Evolutionary conservation across 2,797 vertebrate species (phyloP).

Genomic region (Sparidentex hasta): DNA sequence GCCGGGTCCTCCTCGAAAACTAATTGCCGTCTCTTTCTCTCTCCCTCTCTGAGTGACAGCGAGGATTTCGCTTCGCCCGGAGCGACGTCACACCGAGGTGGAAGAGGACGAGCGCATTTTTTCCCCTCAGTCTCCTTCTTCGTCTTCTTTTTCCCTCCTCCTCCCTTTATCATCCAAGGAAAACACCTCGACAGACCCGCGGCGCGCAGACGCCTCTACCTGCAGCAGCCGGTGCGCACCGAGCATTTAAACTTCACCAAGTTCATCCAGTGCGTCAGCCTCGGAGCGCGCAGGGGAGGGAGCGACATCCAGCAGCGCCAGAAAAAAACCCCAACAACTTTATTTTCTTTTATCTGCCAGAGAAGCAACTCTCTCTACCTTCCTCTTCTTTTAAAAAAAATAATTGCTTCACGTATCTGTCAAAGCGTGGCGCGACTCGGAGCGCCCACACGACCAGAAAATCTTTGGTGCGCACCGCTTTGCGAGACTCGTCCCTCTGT

Average conservation of each 20-base stretch:
- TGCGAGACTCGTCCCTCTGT: slow-evolving; percentile 15
- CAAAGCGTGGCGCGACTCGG: slow-evolving; percentile 39
- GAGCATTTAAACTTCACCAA: background rate
- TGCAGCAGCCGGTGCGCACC: slow-evolving; percentile 75
- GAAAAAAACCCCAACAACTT: too few species aligned
- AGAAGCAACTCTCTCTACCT: background rate
- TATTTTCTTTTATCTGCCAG: background rate
- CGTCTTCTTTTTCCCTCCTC: slow-evolving; percentile 50
- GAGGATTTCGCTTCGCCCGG: slow-evolving; percentile 80
- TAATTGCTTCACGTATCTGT: slow-evolving; percentile 17
- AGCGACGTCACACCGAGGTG: slow-evolving; percentile 85
- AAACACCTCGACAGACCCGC: slow-evolving; percentile 63
- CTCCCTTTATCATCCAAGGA: slow-evolving; percentile 72
- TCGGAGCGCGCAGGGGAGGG: slow-evolving; percentile 34
- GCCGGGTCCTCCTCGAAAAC: slow-evolving; percentile 50
- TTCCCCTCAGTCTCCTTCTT: slow-evolving; percentile 24
- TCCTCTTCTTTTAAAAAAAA: background rate
- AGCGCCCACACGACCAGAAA: slow-evolving; percentile 47
- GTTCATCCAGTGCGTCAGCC: slow-evolving; percentile 50
- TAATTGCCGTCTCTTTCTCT: slow-evolving; percentile 74
- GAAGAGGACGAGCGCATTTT: slow-evolving; percentile 78
- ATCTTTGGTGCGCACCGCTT: slow-evolving; percentile 47
- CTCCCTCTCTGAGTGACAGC: slow-evolving; percentile 75
- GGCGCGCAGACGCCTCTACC: slow-evolving; percentile 74
- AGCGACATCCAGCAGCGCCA: slow-evolving; percentile 14